phyloP scores from a whole-genome alignment of 2,797 vertebrate genomes.

The Basileuterus tristriatus region DNA sequence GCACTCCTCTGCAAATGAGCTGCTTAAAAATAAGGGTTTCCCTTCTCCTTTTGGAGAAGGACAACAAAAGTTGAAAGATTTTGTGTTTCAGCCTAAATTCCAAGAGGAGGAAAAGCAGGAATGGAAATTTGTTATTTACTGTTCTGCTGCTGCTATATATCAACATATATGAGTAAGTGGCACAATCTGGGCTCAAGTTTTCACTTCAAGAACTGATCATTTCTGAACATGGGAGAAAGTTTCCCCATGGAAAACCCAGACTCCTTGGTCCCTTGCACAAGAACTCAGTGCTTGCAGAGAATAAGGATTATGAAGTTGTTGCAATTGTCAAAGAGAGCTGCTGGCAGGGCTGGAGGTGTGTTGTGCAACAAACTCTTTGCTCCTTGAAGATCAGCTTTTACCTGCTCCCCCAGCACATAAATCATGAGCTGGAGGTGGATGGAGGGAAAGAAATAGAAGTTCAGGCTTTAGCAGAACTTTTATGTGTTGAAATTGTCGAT shows the following conservation, averaged over 20 bases:
- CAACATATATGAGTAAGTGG: neutral
- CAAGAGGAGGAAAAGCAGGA: neutral
- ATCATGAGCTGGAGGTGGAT: neutral
- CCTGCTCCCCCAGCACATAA: neutral
- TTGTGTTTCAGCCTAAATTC: neutral
- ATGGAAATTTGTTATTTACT: constrained; percentile 24
- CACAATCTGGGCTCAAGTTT: neutral
- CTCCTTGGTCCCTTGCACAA: neutral
- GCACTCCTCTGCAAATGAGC: neutral
- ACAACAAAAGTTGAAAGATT: neutral
- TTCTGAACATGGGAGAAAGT: neutral
- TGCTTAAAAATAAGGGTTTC: neutral
- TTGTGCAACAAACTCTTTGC: neutral
- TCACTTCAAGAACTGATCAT: neutral
- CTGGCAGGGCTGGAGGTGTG: neutral
- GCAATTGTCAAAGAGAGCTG: neutral
- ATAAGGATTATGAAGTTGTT: neutral
- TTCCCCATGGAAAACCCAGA: neutral
- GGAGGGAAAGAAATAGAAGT: neutral
- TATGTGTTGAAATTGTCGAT: neutral
- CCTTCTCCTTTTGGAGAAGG: neutral
- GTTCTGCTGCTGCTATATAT: neutral
- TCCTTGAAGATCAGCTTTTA: neutral
- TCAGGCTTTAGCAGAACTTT: neutral
- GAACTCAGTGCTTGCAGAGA: neutral